These are phyloP conservation scores for Ammodytes dubius DNA, from an alignment of 2,113 vertebrate genomes.

Conservation along the genomic window DNA sequence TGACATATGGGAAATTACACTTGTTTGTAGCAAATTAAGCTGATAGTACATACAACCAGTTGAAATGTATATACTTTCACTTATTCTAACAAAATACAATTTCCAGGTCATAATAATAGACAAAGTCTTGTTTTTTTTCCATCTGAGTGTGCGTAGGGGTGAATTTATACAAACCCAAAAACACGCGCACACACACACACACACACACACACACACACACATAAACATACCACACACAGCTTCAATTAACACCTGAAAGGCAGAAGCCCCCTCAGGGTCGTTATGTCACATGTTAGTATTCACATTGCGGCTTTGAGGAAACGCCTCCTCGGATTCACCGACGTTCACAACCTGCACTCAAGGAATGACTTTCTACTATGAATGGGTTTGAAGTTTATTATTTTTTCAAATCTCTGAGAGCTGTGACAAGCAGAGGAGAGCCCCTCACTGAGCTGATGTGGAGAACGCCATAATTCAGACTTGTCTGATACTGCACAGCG, in stretches of 20 bases:
- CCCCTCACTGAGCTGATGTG: conserved; percentile 7
- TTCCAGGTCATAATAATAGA: background rate
- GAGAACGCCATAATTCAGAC: conserved; percentile 41
- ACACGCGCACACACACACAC: background rate
- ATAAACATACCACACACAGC: conserved; percentile 28
- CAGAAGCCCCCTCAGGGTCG: conserved; percentile 43
- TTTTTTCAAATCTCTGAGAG: background rate
- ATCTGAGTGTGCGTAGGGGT: background rate
- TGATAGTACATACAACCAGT: background rate
- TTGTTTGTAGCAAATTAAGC: background rate
- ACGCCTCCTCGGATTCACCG: conserved; percentile 24
- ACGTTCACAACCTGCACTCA: conserved; percentile 5
- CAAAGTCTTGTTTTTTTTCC: background rate
- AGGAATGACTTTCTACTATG: conserved; percentile 11
- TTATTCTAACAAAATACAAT: background rate
- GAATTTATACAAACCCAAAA: background rate
- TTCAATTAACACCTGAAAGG: conserved; percentile 71
- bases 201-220: background rate
- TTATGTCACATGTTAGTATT: conserved; percentile 59
- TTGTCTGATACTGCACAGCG: background rate
- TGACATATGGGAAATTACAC: background rate
- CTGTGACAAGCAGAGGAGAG: conserved; percentile 7
- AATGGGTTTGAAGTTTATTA: conserved; percentile 5
- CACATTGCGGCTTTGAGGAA: conserved; percentile 45
- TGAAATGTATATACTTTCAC: background rate